These are phyloP conservation scores for Drosophila melanosoma DNA, from an alignment of 2,888 invertebrate species.

Conservation along the genomic window DNA sequence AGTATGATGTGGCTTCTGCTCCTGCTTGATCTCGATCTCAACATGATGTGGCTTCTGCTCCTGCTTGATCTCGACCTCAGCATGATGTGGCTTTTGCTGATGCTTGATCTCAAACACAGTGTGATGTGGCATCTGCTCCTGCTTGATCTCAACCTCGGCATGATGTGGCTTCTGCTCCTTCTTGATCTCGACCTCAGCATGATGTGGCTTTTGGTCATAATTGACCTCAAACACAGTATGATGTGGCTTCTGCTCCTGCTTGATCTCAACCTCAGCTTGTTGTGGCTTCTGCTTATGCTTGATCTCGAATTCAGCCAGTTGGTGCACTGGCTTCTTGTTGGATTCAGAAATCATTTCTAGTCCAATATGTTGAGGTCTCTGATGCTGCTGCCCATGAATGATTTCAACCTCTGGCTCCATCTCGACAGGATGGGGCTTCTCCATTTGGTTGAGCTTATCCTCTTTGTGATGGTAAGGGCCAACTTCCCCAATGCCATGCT, in stretches of 20 bases:
- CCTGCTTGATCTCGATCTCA: conserved; percentile 10
- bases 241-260: conserved; percentile 15
- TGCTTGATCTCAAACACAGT: neutral
- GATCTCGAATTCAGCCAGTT: conserved; percentile 9
- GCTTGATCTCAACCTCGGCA: neutral
- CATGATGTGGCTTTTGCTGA: neutral
- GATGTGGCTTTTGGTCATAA: conserved; percentile 12
- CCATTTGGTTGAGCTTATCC: neutral
- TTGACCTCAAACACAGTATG: conserved; percentile 3
- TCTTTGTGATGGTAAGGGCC: conserved; percentile 9
- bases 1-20: conserved; percentile 17
- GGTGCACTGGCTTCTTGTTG: neutral
- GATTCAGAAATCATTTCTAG: neutral
- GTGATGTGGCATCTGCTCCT: neutral
- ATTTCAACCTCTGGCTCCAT: neutral
- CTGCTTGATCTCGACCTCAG: neutral
- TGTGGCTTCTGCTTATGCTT: conserved; percentile 12
- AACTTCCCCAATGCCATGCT: neutral
- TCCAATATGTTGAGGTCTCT: neutral
- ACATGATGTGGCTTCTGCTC: neutral
- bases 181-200: conserved; percentile 17
- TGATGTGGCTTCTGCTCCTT: neutral
- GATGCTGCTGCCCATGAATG: neutral
- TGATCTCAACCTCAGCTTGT: conserved; percentile 7
- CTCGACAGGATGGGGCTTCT: neutral